Evolutionary conservation across 2,888 invertebrate species (phyloP), one percentile per base, ranked within the genome.

Genomic region (Hylaea fasciaria): DNA sequence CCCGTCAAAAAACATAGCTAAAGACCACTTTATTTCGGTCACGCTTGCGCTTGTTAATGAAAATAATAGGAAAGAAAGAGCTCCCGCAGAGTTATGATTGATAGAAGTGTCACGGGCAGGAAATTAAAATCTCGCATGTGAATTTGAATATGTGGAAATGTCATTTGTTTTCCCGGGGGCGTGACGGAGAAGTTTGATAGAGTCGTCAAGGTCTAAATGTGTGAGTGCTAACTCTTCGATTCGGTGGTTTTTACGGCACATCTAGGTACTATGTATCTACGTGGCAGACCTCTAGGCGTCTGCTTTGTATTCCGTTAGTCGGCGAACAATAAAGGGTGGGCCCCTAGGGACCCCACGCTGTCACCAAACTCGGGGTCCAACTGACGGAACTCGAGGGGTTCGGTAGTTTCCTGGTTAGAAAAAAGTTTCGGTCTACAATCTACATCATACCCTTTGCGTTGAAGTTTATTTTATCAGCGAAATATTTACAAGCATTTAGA

Each of bases 1-100:
- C 16, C 66, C 50, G 65, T 76, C 73, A 76, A 77, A 78, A 78
- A 75, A 72, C 77, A 74, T 73, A 72, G 72, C 62, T 80, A 78
- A 79, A 82, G 78, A 73, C 71, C 78, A 82, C 77, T 86, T 85
- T 86, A 87, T 87, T 87, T 86, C 73, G 79, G 84, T 87, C 89
- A 88, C 87, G 87, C 76, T 74, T 75, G 50, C 57, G 72, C 74
- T 79, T 81, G 85, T 84, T 87, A 88, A 87, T 87, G 85, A 87
- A 86, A 87, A 88, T 87, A 87, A 87, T 86, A 82, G 80, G 74
- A 80, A 79, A 81, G 80, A 81, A 84, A 82, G 79, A 57, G 79
- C 66, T 65, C 32, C 60, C 78, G 68, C 68, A 64, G 79, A 83
- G 71, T 75, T 77, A 76, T 74, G 74, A 72, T 72, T 69, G 73